phyloP scores from a whole-genome alignment of 2,888 invertebrate species.

The Gryllus longicercus region DNA sequence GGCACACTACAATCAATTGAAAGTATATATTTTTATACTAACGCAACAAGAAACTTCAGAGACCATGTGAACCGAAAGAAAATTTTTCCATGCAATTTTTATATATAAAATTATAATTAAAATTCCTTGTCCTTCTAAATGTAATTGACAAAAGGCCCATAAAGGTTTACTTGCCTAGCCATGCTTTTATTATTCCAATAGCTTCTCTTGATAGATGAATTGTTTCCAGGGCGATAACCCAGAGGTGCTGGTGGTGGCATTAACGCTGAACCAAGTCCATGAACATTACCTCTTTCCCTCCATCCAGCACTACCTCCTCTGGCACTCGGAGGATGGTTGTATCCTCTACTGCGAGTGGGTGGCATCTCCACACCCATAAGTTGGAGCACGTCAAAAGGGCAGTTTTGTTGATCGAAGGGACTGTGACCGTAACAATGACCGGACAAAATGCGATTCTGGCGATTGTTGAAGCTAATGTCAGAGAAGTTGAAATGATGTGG shows the following conservation, averaged over 20 bases:
- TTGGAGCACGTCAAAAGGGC: constrained; percentile 26
- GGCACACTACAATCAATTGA: too few species aligned
- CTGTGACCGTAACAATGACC: constrained; percentile 24
- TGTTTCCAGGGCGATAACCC: constrained; percentile 26
- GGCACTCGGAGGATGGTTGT: constrained; percentile 30
- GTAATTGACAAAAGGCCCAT: not conserved
- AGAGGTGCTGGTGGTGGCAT: constrained; percentile 32
- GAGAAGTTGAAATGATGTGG: constrained; percentile 31
- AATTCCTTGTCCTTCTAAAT: too few species aligned
- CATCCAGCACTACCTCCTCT: constrained; percentile 30
- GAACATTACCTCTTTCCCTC: constrained; percentile 32
- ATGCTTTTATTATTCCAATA: constrained; percentile 31
- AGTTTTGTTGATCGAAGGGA: constrained; percentile 28
- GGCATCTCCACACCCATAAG: constrained; percentile 35
- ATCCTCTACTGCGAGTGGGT: constrained; percentile 31
- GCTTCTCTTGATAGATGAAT: constrained; percentile 27
- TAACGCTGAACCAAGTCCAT: constrained; percentile 20
- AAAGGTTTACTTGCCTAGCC: not conserved
- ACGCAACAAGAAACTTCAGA: too few species aligned
- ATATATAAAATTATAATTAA: too few species aligned
- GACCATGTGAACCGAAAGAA: too few species aligned
- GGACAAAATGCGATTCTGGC: constrained; percentile 23
- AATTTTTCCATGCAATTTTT: too few species aligned
- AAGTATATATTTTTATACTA: too few species aligned
- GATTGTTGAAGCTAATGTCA: constrained; percentile 22